Evolutionary conservation across 2,888 invertebrate species (phyloP), one percentile per base, ranked within the genome.

Genomic region (Meandrusa payeni): DNA sequence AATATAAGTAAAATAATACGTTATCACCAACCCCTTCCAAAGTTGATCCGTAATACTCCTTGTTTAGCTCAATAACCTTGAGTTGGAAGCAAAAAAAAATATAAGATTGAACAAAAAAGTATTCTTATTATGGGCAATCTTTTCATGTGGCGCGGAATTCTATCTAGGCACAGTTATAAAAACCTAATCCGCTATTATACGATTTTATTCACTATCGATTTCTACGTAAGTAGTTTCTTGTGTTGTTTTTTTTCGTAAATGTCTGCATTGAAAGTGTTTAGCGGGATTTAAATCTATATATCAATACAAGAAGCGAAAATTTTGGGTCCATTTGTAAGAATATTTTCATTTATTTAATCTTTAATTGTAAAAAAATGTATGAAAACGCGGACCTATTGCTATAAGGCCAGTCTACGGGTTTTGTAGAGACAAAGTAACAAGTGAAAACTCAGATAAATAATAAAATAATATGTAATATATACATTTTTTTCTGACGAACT

Each of bases 111-210:
- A 10, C 29, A 39, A 39, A 29, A 39, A 39, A 10, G 3, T 13
- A 3, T 7, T 19, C 20, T 7, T 6, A 12, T 27, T 39, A 38
- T 20, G 12, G 7, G 17, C 5, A 24, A 24, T 26, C 32, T 32
- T 24, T 40, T 40, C 32, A 32, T 26, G 40, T 32, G 6, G 38
- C 22, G 32, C 32, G 32, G 32, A 32, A 32, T 32, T 40, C 29
- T n/a, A n/a, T 23, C 11, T 6, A 17, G 26, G 2, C n/a, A 7
- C 2, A 19, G 11, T 4, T 5, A 13, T 20, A 34, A 41, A 34
- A 41, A 41, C 20, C 5, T 6, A 28, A 27, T 34, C 17, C 23
- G 34, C 15, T 34, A 34, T 28, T 41, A 41, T 29, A 5, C 34
- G 11, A 40, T 32, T 40, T 19, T 22, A 9, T 22, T 12, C 19